Evolutionary conservation across 2,888 invertebrate species (phyloP), one percentile per base, ranked within the genome.

Genomic region (Rugalucina vietnamica): DNA sequence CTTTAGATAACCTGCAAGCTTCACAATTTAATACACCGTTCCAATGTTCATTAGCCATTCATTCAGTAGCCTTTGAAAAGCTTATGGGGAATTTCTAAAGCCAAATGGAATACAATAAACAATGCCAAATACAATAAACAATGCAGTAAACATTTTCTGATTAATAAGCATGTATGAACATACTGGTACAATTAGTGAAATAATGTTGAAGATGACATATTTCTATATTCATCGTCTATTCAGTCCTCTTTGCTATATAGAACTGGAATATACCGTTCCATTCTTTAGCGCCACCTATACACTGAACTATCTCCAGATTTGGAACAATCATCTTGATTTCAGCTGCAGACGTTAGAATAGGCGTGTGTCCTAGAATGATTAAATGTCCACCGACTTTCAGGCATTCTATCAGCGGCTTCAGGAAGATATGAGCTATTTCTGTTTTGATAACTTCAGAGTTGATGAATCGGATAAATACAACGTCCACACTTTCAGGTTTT

Each of bases 391-490:
- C 91, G 21, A 80, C 84, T 79, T 89, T 90, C 60, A 91, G 65
- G 54, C 85, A 84, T 29, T 84, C 81, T 3, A 85, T 70, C 1
- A 90, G 76, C 10, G 91, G 88, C n/a, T 82, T 79, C 5, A 91
- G 60, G 70, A 91, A 88, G 12, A 74, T 80, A 32, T 84, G 39
- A 0, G 88, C 89, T 24, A 84, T 88, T 34, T 73, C 85, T 10
- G 90, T 84, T 76, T 89, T 90, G 0, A 91, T 84, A 0, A 91
- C 90, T 76, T 91, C 91, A 0, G 90, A 90, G 71, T 91, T 91
- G 8, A 90, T 86, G 70, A 91, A 91, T 36, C 91, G 77, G 21
- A 90, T 80, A 76, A 88, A 90, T 18, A 89, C 88, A 8, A 89
- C 86, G 69, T 90, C 90, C 3, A 88, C 86, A 29, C 86, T 88